These are phyloP conservation scores for Mactromeris polynyma DNA, from an alignment of 2,888 invertebrate species.

Conservation along the genomic window DNA sequence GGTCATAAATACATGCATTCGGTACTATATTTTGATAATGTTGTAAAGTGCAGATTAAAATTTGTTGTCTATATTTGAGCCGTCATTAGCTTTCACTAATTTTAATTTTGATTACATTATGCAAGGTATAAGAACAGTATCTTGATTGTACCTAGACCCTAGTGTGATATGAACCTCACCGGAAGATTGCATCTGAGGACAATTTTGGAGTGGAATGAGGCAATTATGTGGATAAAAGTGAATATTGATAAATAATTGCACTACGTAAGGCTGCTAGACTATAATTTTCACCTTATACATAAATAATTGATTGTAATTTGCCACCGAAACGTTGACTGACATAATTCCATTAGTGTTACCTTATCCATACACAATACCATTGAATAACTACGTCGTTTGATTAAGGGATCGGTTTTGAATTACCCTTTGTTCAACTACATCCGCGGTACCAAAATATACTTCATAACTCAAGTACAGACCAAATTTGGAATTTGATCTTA, in stretches of 20 bases:
- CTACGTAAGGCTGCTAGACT: neutral
- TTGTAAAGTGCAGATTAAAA: neutral
- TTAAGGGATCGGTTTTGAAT: too few relatives aligned
- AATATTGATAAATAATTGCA: neutral
- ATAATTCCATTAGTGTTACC: neutral
- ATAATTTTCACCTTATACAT: neutral
- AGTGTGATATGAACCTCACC: too few relatives aligned
- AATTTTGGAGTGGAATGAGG: neutral
- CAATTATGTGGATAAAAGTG: neutral
- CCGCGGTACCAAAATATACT: too few relatives aligned
- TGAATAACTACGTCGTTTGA: too few relatives aligned
- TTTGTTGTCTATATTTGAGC: neutral
- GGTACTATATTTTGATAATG: neutral
- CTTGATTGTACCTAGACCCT: neutral
- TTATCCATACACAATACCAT: neutral
- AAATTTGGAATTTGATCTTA: too few relatives aligned
- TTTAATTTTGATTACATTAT: neutral
- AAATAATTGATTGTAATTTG: conserved; percentile 12
- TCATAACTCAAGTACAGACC: too few relatives aligned
- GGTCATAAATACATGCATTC: neutral
- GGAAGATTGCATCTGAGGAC: too few relatives aligned
- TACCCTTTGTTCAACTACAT: too few relatives aligned
- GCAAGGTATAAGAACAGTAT: neutral
- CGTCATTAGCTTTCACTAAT: neutral
- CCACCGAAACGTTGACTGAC: neutral